A percentile compares a stretch with the other conserved stretches of the same genome.
Conservation (phyloP, 1,140 invertebrate species). For the Hycleus cichorii region DNA sequence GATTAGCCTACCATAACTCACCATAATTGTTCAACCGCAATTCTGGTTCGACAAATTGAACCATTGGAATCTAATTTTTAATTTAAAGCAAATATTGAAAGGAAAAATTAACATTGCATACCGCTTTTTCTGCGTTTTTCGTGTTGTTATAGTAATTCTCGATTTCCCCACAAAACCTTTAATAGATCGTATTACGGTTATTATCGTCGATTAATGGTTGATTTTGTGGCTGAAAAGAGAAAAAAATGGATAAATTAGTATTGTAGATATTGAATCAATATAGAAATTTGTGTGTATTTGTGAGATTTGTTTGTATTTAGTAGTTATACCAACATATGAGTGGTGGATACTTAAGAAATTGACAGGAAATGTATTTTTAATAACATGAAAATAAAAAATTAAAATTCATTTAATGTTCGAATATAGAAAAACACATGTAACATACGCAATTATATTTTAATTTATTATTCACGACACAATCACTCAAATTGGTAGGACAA, state of each 20-base stretch:
- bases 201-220: not conserved
- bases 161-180: not conserved
- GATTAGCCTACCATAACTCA: conserved; percentile 28
- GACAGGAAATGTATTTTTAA: conserved; percentile 25
- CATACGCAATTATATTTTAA: conserved; percentile 19
- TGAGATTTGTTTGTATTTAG: not conserved
- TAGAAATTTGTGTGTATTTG: not conserved
- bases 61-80: conserved; percentile 10
- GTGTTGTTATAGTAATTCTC: too few species aligned
- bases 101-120: not conserved
- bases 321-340: not conserved
- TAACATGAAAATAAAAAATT: conserved; percentile 11
- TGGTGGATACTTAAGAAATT: conserved; percentile 12
- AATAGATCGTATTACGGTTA: not conserved
- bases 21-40: conserved; percentile 30
- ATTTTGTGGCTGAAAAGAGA: conserved; percentile 2
- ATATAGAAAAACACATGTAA: conserved; percentile 15
- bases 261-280: not conserved
- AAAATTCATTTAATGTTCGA: conserved; percentile 8
- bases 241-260: conserved; percentile 1
- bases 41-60: conserved; percentile 26
- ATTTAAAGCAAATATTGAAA: not conserved
- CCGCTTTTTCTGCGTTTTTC: not conserved
- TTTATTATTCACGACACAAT: conserved; percentile 23
- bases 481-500: conserved; percentile 9